These are phyloP conservation scores for Hassar affinis DNA, from an alignment of 2,113 vertebrate species.

Conservation along the genomic window DNA sequence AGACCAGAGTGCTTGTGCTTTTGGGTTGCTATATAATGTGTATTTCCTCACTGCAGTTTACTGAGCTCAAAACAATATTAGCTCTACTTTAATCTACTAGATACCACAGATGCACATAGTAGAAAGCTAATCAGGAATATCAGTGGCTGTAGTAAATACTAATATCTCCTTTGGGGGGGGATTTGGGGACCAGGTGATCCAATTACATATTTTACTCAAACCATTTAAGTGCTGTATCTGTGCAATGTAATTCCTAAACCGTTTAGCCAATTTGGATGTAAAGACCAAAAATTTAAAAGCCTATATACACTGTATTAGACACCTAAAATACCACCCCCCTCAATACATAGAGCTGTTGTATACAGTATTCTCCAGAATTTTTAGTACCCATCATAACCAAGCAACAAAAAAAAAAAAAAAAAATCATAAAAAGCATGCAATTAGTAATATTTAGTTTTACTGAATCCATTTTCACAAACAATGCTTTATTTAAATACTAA, in stretches of 20 bases:
- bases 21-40: background rate
- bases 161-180: background rate
- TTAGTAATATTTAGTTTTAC: too few species aligned
- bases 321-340: background rate
- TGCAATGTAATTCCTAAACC: background rate
- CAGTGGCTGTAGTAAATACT: too few species aligned
- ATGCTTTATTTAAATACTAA: too few species aligned
- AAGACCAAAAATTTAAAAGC: background rate
- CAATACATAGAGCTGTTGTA: too few species aligned
- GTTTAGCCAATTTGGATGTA: background rate
- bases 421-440: too few species aligned
- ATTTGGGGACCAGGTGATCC: background rate
- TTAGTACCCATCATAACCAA: too few species aligned
- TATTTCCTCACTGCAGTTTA: background rate
- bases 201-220: background rate
- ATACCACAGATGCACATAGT: background rate
- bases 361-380: too few species aligned
- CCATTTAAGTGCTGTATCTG: background rate
- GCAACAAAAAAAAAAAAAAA: too few species aligned
- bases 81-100: background rate
- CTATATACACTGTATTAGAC: background rate
- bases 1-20: background rate
- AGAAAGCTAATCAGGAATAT: background rate
- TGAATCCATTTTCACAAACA: too few species aligned
- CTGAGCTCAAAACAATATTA: background rate